phyloP scores from a whole-genome alignment of 1,140 invertebrate genomes.

The Chionoecetes opilio region DNA sequence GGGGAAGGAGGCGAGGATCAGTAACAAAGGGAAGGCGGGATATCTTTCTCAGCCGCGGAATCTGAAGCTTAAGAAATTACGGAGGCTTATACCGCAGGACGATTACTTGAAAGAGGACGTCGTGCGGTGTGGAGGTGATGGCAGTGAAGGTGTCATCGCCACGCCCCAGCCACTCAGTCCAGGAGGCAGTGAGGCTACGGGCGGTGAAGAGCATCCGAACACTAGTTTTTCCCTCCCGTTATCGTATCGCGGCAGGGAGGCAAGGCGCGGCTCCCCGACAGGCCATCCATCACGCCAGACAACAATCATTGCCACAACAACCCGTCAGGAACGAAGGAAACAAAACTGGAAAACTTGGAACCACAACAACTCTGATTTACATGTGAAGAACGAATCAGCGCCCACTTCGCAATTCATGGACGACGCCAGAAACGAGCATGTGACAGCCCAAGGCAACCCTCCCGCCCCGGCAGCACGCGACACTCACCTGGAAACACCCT shows the following conservation, averaged over 20 bases:
- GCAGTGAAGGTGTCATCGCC: not conserved
- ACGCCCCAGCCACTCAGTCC: too few species aligned
- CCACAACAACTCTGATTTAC: not conserved
- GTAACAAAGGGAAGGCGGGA: not conserved
- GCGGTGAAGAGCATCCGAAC: not conserved
- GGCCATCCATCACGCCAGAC: not conserved
- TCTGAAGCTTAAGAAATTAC: not conserved
- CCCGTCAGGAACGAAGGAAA: not conserved
- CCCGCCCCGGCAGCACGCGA: not conserved
- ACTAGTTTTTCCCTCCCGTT: not conserved
- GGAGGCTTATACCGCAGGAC: not conserved
- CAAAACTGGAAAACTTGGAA: constrained; percentile 13
- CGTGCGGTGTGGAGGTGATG: not conserved
- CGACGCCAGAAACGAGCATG: not conserved
- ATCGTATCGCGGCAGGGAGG: not conserved
- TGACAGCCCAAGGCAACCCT: not conserved
- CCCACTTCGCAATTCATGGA: not conserved
- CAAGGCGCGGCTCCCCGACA: not conserved
- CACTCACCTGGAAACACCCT: not conserved
- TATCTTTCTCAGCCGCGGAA: not conserved
- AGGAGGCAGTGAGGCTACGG: not conserved
- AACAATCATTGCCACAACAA: not conserved
- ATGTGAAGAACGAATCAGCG: not conserved
- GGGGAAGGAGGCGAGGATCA: not conserved
- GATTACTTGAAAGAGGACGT: not conserved